Conservation (phyloP, 2,113 vertebrate species). For the Ptychochromis oligacanthus region DNA sequence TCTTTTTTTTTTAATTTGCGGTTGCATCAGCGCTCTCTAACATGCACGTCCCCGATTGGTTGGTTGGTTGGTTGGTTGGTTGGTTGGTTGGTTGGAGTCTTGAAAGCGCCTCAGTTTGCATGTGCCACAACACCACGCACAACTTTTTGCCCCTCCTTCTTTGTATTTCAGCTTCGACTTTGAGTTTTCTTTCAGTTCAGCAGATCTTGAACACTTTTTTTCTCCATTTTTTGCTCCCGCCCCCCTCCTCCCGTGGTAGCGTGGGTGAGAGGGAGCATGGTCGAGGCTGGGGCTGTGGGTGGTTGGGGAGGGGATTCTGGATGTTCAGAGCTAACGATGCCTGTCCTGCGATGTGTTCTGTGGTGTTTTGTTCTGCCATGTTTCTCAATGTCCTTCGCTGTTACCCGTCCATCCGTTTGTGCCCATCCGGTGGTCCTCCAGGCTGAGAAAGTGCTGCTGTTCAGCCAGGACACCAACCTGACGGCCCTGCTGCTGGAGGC, state of each 20-base stretch:
- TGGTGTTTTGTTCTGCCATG: constrained; percentile 56
- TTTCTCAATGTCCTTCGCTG: constrained; percentile 41
- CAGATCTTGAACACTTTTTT: constrained; percentile 71
- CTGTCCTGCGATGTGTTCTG: constrained; percentile 72
- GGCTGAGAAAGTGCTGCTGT: constrained; percentile 98
- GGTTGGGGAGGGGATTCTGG: neutral
- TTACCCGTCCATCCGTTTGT: neutral
- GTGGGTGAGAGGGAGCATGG: constrained; percentile 84
- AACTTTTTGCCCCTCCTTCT: constrained; percentile 45
- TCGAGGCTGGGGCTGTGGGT: constrained; percentile 55
- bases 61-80: constrained; percentile 79
- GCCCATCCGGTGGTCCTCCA: constrained; percentile 71
- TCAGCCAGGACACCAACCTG: constrained; percentile 95
- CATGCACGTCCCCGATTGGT: constrained; percentile 96
- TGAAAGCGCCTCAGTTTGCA: constrained; percentile 94
- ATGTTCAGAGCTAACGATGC: constrained; percentile 52
- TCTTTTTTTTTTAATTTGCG: constrained; percentile 83
- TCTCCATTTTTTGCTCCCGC: constrained; percentile 55
- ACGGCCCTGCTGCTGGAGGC: constrained; percentile 94
- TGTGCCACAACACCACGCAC: constrained; percentile 87
- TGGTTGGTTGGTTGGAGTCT: constrained; percentile 88
- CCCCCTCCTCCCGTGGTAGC: constrained; percentile 33
- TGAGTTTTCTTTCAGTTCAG: constrained; percentile 72
- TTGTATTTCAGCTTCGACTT: constrained; percentile 68
- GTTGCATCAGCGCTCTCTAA: constrained; percentile 91